phyloP scores from a whole-genome alignment of 2,888 invertebrate genomes.

The Mayetiola destructor region DNA sequence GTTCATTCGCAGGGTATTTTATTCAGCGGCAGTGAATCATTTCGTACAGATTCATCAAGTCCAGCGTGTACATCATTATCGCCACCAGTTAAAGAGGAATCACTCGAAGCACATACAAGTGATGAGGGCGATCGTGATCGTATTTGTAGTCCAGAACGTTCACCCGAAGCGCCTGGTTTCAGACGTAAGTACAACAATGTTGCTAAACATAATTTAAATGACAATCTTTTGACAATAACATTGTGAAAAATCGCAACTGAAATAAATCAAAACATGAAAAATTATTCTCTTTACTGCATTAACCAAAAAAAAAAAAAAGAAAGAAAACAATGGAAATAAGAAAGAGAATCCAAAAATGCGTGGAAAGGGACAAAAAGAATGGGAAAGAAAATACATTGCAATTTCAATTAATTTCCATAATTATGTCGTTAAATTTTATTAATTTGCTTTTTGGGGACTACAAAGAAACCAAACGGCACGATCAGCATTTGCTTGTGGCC shows the following conservation, averaged over 20 bases:
- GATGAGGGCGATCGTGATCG: conserved; percentile 43
- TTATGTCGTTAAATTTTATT: conserved; percentile 9
- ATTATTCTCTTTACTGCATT: not conserved
- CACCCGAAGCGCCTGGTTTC: conserved; percentile 40
- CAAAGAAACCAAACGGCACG: too few species aligned
- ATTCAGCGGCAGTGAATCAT: conserved; percentile 31
- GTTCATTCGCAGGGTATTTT: conserved; percentile 15
- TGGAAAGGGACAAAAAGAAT: not conserved
- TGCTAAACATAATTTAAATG: conserved; percentile 9
- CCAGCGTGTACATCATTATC: conserved; percentile 45
- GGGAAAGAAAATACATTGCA: not conserved
- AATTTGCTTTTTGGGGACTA: not conserved
- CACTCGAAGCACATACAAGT: conserved; percentile 42
- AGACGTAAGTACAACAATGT: conserved; percentile 38
- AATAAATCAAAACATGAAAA: not conserved
- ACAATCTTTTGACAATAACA: not conserved
- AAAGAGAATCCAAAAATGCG: not conserved
- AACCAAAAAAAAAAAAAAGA: not conserved
- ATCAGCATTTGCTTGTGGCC: too few species aligned
- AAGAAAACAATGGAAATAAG: not conserved
- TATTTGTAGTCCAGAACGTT: conserved; percentile 30
- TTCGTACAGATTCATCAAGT: conserved; percentile 44
- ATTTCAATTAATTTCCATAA: conserved; percentile 12
- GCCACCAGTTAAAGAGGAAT: conserved; percentile 39
- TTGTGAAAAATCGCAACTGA: not conserved